These are phyloP conservation scores for Ivindomyrus marchei DNA, from an alignment of 2,113 vertebrate genomes.

Conservation along the genomic window DNA sequence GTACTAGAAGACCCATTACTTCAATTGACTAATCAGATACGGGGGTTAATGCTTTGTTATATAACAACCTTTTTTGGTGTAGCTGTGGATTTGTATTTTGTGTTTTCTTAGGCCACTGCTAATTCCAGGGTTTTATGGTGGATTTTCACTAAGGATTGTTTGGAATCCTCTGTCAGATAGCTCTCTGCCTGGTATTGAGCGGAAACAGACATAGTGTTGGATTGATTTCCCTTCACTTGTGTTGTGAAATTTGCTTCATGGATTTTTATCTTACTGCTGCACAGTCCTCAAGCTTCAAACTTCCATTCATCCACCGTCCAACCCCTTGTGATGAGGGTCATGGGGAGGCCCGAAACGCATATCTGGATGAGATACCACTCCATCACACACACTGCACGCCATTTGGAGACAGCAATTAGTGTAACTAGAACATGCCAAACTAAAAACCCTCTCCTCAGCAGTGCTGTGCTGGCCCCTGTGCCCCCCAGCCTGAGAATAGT, in stretches of 20 bases:
- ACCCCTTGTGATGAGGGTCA: not conserved
- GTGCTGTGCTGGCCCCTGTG: not conserved
- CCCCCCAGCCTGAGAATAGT: not conserved
- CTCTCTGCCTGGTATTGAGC: not conserved
- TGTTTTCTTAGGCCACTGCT: not conserved
- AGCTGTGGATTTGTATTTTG: not conserved
- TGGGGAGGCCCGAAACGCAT: not conserved
- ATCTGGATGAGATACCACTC: not conserved
- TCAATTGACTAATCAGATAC: not conserved
- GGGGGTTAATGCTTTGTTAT: not conserved
- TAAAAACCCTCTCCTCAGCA: not conserved
- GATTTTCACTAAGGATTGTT: not conserved
- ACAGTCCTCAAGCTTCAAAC: not conserved
- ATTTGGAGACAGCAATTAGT: not conserved
- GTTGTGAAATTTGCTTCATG: not conserved
- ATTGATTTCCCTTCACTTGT: not conserved
- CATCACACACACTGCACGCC: not conserved
- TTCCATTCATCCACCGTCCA: not conserved
- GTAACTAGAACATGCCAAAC: not conserved
- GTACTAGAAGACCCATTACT: not conserved
- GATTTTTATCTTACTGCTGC: not conserved
- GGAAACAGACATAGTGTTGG: not conserved
- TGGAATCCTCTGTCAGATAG: not conserved
- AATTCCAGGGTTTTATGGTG: not conserved
- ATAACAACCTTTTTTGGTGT: not conserved